phyloP scores from a whole-genome alignment of 2,888 invertebrate genomes.

The Monopis laevigella region DNA sequence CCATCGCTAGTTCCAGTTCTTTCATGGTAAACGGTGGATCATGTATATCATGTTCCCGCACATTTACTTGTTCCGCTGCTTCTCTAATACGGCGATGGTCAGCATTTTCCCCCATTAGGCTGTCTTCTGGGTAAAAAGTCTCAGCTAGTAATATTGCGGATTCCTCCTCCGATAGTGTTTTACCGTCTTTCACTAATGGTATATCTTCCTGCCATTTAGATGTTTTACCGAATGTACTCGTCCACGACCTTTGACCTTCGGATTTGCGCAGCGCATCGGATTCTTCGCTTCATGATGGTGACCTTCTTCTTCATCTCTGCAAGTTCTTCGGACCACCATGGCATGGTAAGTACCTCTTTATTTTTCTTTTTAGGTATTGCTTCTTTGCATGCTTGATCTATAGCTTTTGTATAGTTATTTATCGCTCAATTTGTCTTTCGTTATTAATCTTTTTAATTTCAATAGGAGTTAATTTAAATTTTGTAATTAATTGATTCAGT shows the following conservation, averaged over 20 bases:
- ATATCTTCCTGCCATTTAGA: constrained; percentile 12
- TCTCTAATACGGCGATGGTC: constrained; percentile 10
- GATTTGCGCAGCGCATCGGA: background rate
- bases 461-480: too few relatives aligned
- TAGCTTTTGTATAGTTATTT: too few relatives aligned
- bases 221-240: constrained; percentile 15
- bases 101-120: constrained; percentile 3
- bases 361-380: constrained; percentile 15
- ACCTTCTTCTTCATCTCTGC: constrained; percentile 7
- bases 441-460: too few relatives aligned
- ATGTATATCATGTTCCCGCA: background rate
- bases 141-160: constrained; percentile 14
- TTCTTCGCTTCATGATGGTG: background rate
- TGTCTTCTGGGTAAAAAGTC: constrained; percentile 16
- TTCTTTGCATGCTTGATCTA: constrained; percentile 11
- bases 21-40: constrained; percentile 14
- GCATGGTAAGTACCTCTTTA: constrained; percentile 5
- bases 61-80: constrained; percentile 7
- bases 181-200: constrained; percentile 8
- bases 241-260: constrained; percentile 14
- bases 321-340: constrained; percentile 11
- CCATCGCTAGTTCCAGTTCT: constrained; percentile 6
- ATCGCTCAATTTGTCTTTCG: too few relatives aligned
- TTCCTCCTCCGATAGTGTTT: background rate
- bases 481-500: too few relatives aligned